Evolutionary conservation across 2,113 vertebrate species (phyloP), one percentile per base, ranked within the genome.

Genomic region (Acrocephalus arundinaceus): DNA sequence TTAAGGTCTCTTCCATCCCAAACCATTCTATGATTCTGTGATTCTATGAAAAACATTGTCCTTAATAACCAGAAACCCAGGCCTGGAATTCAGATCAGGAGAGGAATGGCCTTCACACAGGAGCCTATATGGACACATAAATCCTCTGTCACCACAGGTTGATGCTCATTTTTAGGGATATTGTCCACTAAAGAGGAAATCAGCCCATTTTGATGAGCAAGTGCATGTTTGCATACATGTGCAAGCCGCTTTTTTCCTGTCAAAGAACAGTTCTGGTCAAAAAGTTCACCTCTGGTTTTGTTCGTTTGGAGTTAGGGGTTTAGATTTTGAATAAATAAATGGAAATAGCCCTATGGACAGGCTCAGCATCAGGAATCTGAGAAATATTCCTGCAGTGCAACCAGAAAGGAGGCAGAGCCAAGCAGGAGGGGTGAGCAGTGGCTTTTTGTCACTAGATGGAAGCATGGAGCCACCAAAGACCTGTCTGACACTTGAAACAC

Each of bases 381-480:
- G 66, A 57, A 87, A 89, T 4, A 1, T 23, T 57, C 58, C 24
- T 7, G 6, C 2, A 1, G 1, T 19, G 24, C 24, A 35, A 30
- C 2, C 25, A 49, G 35, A 33, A 24, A 75, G 48, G 49, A 61
- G 13, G 5, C 3, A 25, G 16, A 55, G 58, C 48, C 66, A 71
- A 54, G 33, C 39, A 75, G 48, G 51, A 62, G n/a, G 7, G 16
- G 72, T 11, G 48, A 95, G 46, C 30, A 39, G 63, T 1, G 72
- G 30, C 12, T 68, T 39, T 74, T 65, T 3, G 61, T 74, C 97
- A 85, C 96, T 93, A 90, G 96, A 58, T 96, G 96, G 96, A 90
- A 81, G 86, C 19, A 31, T 62, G 77, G 95, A 92, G 87, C 85
- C 11, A 16, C 37, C 30, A 39, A 28, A 87, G 39, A 33, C 28